A percentile compares a stretch with the other conserved stretches of the same genome.
Evolutionary conservation across 2,888 invertebrate species (phyloP).

Genomic region (Cetonia aurata): DNA sequence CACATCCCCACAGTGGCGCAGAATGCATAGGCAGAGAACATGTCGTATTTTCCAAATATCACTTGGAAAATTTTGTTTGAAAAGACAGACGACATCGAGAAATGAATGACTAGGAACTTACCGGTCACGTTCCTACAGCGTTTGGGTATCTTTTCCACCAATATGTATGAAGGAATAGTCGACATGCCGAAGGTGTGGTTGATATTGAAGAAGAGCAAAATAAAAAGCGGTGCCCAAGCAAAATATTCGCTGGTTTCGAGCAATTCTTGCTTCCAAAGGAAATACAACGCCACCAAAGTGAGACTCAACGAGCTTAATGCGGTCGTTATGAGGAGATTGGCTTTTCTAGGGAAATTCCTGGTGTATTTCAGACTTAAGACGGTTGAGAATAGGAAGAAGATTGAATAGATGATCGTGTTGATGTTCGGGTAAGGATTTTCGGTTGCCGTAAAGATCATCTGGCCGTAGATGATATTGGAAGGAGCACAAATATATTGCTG

Average conservation of each 20-base stretch:
- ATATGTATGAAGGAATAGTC: slow-evolving; percentile 47
- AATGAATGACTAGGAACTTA: slow-evolving; percentile 51
- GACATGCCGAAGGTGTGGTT: slow-evolving; percentile 51
- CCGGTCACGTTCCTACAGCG: slow-evolving; percentile 44
- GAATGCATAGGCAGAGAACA: slow-evolving; percentile 47
- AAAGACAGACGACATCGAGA: slow-evolving; percentile 52
- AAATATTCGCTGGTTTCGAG: slow-evolving; percentile 46
- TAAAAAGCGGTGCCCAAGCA: slow-evolving; percentile 50
- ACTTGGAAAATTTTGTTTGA: slow-evolving; percentile 54
- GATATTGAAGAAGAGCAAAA: slow-evolving; percentile 51
- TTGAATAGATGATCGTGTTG: slow-evolving; percentile 50
- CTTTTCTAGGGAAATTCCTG: slow-evolving; percentile 48
- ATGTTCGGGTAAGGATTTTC: slow-evolving; percentile 50
- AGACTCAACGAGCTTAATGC: slow-evolving; percentile 37
- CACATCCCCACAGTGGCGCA: slow-evolving; percentile 42
- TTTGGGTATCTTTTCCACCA: slow-evolving; percentile 49
- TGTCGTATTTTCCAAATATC: slow-evolving; percentile 48
- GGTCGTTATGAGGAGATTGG: slow-evolving; percentile 46
- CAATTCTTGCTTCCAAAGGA: slow-evolving; percentile 47
- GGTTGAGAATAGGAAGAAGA: slow-evolving; percentile 47
- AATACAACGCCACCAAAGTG: slow-evolving; percentile 47
- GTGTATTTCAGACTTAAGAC: slow-evolving; percentile 47
- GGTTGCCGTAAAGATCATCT: slow-evolving; percentile 50
- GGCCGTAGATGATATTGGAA: slow-evolving; percentile 51
- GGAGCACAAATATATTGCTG: slow-evolving; percentile 53